Evolutionary conservation across 30 jellyfish, hydroid and myxozoan genomes (phyloP).

Genomic region (Aurelia sp.): DNA sequence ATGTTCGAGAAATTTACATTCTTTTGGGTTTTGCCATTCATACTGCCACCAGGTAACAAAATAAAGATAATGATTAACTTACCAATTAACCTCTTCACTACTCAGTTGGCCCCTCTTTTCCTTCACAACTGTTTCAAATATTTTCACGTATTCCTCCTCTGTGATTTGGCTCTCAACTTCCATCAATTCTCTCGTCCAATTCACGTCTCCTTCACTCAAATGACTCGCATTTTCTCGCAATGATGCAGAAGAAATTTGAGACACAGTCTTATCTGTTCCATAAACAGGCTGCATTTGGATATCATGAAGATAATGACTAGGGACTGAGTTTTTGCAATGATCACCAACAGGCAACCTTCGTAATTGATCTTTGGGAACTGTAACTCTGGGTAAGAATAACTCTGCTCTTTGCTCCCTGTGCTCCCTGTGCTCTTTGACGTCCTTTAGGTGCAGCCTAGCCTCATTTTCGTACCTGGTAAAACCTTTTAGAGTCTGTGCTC

Average conservation of each 20-base stretch:
- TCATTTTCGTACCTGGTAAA: neutral
- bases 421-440: neutral
- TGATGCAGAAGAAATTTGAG: conserved; percentile 4
- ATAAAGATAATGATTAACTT: neutral
- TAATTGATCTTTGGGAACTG: conserved; percentile 59
- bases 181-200: conserved; percentile 7
- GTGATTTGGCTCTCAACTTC: conserved; percentile 24
- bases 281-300: conserved; percentile 78
- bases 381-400: conserved; percentile 57
- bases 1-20: no score
- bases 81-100: conserved; percentile 5
- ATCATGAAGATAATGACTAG: conserved; percentile 41
- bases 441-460: neutral
- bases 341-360: conserved; percentile 42
- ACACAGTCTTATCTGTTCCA: conserved; percentile 36
- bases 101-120: conserved; percentile 3
- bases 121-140: conserved; percentile 15
- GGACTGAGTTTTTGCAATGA: conserved; percentile 71
- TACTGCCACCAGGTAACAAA: no score
- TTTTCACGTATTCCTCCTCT: conserved; percentile 20
- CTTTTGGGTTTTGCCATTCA: no score
- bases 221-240: conserved; percentile 6
- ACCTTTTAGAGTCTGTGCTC: neutral
- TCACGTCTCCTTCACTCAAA: neutral
- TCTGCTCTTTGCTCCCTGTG: conserved; percentile 34